Conservation (phyloP, 2,113 vertebrate species). For the Oceanites oceanicus region DNA sequence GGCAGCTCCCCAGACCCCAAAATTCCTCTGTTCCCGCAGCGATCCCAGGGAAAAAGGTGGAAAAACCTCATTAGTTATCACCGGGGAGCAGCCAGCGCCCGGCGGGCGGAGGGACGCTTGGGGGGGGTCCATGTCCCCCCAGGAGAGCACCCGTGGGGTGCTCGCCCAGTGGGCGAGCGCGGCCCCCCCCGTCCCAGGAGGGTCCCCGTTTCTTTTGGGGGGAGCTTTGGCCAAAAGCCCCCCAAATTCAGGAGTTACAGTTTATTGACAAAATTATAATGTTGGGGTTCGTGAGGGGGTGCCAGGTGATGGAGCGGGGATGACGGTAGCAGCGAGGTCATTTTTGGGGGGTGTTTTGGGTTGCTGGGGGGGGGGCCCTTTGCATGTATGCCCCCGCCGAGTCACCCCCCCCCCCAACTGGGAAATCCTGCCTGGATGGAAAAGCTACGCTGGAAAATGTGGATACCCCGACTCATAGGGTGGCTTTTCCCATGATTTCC, state of each 20-base stretch:
- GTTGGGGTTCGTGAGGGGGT: neutral
- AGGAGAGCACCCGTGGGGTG: accelerated
- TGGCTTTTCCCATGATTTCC: neutral
- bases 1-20: neutral
- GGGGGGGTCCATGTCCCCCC: neutral
- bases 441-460: neutral
- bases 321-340: neutral
- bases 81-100: neutral
- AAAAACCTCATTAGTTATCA: neutral
- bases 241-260: neutral
- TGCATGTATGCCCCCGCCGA: neutral
- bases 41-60: accelerated
- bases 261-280: neutral
- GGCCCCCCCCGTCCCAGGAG: neutral
- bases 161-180: accelerated
- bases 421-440: neutral
- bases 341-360: neutral
- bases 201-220: neutral
- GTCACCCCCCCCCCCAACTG: accelerated
- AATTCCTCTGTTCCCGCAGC: neutral
- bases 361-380: neutral
- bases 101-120: accelerated
- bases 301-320: neutral
- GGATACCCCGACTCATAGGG: accelerated
- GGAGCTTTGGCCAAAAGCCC: neutral